phyloP scores from a whole-genome alignment of 2,113 vertebrate genomes.

The Prunella fulvescens region DNA sequence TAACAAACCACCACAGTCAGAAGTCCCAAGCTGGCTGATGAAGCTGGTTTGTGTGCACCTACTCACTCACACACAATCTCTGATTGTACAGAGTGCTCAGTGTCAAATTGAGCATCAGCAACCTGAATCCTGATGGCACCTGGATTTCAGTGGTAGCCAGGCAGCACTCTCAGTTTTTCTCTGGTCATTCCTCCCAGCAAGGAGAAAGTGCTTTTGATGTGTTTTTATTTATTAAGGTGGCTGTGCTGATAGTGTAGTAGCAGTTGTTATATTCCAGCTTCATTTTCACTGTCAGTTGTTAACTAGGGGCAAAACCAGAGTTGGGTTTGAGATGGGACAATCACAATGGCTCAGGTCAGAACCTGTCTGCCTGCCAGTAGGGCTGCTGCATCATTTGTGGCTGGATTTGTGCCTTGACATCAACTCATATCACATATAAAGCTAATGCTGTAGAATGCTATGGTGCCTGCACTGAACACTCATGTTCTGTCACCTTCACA shows the following conservation, averaged over 20 bases:
- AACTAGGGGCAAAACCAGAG: neutral
- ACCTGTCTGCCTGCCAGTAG: neutral
- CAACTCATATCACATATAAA: neutral
- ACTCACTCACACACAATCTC: neutral
- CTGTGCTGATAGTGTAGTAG: neutral
- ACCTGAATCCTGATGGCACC: neutral
- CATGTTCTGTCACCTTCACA: neutral
- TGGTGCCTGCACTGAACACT: neutral
- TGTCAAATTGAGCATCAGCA: neutral
- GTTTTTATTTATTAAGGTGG: neutral
- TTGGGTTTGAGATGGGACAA: neutral
- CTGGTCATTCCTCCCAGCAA: neutral
- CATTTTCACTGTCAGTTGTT: neutral
- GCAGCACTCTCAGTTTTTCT: neutral
- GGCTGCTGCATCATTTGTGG: neutral
- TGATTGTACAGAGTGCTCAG: neutral
- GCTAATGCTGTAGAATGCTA: neutral
- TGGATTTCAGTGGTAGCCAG: neutral
- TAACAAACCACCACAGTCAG: neutral
- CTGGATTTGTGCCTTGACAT: neutral
- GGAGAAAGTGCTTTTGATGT: neutral
- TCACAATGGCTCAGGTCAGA: neutral
- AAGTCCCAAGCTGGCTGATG: neutral
- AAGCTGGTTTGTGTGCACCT: neutral
- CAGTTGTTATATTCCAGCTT: neutral